Evolutionary conservation across 2,113 vertebrate genomes (phyloP), one percentile per base, ranked within the genome.

Genomic region (Austrofundulus limnaeus): DNA sequence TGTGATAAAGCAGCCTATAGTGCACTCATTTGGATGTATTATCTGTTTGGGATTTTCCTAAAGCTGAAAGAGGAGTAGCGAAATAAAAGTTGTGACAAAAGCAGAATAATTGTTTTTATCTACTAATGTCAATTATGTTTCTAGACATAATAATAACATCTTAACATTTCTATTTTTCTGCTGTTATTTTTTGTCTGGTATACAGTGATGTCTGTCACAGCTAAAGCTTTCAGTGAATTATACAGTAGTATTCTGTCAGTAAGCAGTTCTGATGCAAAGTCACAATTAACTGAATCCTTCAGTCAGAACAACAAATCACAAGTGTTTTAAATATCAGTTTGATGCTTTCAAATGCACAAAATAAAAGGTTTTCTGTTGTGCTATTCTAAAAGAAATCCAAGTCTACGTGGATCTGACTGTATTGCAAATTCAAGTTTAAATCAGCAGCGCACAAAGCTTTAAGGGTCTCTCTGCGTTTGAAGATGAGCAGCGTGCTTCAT

Each of bases 251-350:
- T 20, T 70, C 49, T 53, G 39, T 59, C 31, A 15, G 47, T 38
- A 21, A 70, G 48, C 59, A 42, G 25, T 7, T 11, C 47, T 49
- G 20, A 9, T 14, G n/a, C 13, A 12, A 28, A 77, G 66, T 78
- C 65, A 70, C 63, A 80, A 74, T 77, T 77, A 63, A 68, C 68
- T 55, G 54, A 72, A 72, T 49, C 43, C 43, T 66, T 25, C 21
- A 73, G 67, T 62, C 67, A 28, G 47, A 31, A 24, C 53, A 34
- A 57, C 58, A 37, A 20, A 50, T 75, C 71, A 63, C 45, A 6
- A 0, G 47, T 24, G 48, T 7, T 70, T 77, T 65, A 49, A 66
- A 55, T 39, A 61, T 58, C 65, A 58, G 49, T 57, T 70, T 68
- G 57, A 77, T 25, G 65, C 31, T 69, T 57, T 66, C 45, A 38